Evolutionary conservation across 2,888 invertebrate species (phyloP).

Genomic region (Sclerodermus sp.): DNA sequence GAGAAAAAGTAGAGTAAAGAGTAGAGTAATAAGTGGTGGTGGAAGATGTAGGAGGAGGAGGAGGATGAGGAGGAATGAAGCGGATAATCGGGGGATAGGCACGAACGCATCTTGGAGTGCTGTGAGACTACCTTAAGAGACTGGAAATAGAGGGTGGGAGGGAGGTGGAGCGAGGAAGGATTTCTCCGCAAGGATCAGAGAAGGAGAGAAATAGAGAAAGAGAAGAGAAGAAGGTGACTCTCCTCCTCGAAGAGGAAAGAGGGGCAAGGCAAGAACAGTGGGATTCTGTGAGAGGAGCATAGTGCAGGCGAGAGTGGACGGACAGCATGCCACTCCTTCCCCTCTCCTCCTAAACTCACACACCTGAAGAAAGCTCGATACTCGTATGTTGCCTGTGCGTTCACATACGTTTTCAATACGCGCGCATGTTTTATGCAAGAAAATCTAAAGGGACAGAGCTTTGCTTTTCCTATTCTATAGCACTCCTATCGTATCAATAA

Average conservation of each 20-base stretch:
- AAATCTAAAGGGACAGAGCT: no score
- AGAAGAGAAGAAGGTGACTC: background rate
- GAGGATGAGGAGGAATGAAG: background rate
- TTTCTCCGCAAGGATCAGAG: background rate
- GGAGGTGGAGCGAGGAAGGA: conserved; percentile 11
- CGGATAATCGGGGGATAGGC: conserved; percentile 4
- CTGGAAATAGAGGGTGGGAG: conserved; percentile 14
- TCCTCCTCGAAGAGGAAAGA: conserved; percentile 7
- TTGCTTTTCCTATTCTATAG: no score
- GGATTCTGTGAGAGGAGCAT: conserved; percentile 7
- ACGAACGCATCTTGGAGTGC: background rate
- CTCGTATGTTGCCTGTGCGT: no score
- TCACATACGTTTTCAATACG: no score
- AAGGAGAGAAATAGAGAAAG: no score
- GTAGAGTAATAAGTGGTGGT: no score
- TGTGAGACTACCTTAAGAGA: conserved; percentile 11
- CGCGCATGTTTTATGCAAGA: no score
- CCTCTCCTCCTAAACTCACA: background rate
- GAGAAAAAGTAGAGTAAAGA: no score
- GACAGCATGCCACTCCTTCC: conserved; percentile 50
- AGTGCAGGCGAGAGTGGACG: conserved; percentile 54
- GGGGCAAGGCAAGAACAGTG: background rate
- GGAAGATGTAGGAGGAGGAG: background rate
- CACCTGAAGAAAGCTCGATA: background rate
- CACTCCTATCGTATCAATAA: no score